Percentiles rank a stretch among this genome's conserved stretches.
These are phyloP conservation scores for Gorsachius magnificus DNA, from an alignment of 2,797 vertebrate genomes.

Conservation along the genomic window DNA sequence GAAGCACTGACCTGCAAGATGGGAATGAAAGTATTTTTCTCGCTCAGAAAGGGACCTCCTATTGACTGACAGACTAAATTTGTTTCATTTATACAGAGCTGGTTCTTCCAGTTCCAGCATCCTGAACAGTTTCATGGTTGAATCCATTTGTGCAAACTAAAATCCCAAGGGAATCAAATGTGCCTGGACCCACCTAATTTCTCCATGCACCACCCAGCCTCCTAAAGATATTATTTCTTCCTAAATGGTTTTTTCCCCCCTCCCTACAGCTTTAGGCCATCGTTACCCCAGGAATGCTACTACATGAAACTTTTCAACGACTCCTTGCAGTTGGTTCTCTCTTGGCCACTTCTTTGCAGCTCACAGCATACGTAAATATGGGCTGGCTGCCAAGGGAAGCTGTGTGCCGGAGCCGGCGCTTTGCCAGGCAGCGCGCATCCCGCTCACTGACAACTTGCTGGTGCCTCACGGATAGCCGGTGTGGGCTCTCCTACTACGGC, in stretches of 20 bases:
- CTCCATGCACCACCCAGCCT: fast-evolving
- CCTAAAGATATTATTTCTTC: neutral
- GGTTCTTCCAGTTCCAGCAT: neutral
- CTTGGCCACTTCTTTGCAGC: neutral
- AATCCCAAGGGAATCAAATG: neutral
- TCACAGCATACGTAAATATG: neutral
- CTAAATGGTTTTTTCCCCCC: fast-evolving
- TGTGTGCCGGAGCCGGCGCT: neutral
- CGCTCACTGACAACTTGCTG: neutral
- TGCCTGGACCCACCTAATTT: fast-evolving
- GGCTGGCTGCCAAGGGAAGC: neutral
- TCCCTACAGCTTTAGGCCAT: neutral
- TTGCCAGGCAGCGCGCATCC: neutral
- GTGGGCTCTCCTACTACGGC: neutral
- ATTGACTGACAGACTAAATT: neutral
- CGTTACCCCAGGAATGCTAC: fast-evolving
- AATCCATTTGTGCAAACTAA: neutral
- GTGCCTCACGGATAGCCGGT: neutral
- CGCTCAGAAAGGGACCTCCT: neutral
- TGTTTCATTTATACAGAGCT: neutral
- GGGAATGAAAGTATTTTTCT: neutral
- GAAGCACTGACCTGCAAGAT: neutral
- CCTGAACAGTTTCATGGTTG: neutral
- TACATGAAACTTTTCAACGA: neutral
- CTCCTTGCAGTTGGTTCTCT: neutral